Conservation (phyloP, 2,888 invertebrate genomes). For the Scaptomyza cyrtandrae region DNA sequence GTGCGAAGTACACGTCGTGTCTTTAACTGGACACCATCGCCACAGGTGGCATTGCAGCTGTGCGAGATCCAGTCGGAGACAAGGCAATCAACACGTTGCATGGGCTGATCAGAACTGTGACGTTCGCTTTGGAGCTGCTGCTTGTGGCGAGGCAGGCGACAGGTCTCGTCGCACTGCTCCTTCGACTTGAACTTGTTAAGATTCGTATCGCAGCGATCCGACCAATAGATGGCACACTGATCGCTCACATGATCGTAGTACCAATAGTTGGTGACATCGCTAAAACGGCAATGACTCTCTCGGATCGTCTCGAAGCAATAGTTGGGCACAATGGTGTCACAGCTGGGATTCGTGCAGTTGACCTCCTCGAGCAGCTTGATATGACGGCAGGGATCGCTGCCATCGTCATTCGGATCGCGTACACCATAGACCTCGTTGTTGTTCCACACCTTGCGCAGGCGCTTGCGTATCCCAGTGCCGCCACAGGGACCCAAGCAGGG, state of each 20-base stretch:
- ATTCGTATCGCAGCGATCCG: constrained; percentile 93
- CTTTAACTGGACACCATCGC: constrained; percentile 85
- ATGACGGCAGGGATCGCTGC: constrained; percentile 81
- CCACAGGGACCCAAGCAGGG: constrained; percentile 93
- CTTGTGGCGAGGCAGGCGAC: constrained; percentile 84
- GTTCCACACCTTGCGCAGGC: constrained; percentile 84
- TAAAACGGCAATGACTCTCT: constrained; percentile 91
- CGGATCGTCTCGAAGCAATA: constrained; percentile 84
- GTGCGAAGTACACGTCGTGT: constrained; percentile 85
- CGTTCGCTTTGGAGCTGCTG: constrained; percentile 73
- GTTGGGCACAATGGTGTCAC: constrained; percentile 78
- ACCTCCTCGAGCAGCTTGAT: constrained; percentile 81
- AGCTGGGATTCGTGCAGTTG: constrained; percentile 80
- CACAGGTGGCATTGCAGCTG: constrained; percentile 85
- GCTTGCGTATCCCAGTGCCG: constrained; percentile 87
- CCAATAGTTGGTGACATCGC: constrained; percentile 91
- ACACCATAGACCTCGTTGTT: constrained; percentile 81
- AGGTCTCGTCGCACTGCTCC: constrained; percentile 89
- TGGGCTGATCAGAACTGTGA: constrained; percentile 52
- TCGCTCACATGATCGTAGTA: constrained; percentile 90
- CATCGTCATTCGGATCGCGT: constrained; percentile 64
- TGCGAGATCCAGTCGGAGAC: constrained; percentile 86
- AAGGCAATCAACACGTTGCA: constrained; percentile 84
- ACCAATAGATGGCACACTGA: constrained; percentile 93
- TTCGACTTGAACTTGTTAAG: constrained; percentile 93